Conservation (phyloP, 2,888 invertebrate genomes). For the Metalampra italica region DNA sequence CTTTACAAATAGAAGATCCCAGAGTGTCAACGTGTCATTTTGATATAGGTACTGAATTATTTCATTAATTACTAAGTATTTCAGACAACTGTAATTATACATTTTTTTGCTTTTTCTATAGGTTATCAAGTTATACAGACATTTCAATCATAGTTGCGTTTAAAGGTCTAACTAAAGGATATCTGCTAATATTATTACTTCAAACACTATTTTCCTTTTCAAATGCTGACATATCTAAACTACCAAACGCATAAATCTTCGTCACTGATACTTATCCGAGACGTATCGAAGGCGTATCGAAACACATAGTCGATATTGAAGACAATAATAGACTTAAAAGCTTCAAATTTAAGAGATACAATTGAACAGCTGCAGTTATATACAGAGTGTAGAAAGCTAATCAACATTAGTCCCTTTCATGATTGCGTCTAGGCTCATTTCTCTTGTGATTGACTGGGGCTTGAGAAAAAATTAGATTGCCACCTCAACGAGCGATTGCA, state of each 20-base stretch:
- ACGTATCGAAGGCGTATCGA: conserved; percentile 30
- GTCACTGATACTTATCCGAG: conserved; percentile 47
- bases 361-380: conserved; percentile 13
- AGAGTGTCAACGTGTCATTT: neutral
- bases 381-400: conserved; percentile 49
- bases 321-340: conserved; percentile 24
- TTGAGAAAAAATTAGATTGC: conserved; percentile 72
- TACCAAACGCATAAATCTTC: conserved; percentile 54
- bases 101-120: too few relatives aligned
- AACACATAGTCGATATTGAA: conserved; percentile 4
- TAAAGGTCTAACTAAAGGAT: too few relatives aligned
- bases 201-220: neutral
- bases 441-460: conserved; percentile 67
- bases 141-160: too few relatives aligned
- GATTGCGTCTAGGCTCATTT: conserved; percentile 67
- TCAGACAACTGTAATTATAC: too few relatives aligned
- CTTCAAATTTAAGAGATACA: conserved; percentile 20
- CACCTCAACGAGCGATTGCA: conserved; percentile 67
- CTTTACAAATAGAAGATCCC: too few relatives aligned
- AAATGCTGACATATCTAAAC: conserved; percentile 5
- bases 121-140: too few relatives aligned
- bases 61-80: too few relatives aligned
- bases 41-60: too few relatives aligned
- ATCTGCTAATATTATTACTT: too few relatives aligned
- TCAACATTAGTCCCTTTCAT: conserved; percentile 70